These are phyloP conservation scores for Tenthredo scrophulariae DNA, from an alignment of 2,888 invertebrate genomes.

Conservation along the genomic window DNA sequence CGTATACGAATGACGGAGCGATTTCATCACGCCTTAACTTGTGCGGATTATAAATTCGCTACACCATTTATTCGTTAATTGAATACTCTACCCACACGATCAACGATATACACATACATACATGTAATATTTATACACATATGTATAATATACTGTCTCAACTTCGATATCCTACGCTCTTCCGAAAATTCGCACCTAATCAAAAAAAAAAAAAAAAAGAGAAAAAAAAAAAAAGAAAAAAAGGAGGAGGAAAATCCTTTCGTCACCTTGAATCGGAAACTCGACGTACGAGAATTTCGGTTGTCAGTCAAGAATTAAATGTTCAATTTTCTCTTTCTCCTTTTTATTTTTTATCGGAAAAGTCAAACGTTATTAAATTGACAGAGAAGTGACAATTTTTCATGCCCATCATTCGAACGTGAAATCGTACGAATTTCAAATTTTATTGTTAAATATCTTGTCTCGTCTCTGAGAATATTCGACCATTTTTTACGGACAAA, in stretches of 20 bases:
- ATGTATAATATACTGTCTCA: slow-evolving; percentile 51
- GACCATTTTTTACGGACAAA: too few relatives aligned
- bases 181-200: background rate
- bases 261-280: background rate
- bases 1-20: slow-evolving; percentile 67
- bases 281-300: too few relatives aligned
- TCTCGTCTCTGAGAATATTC: too few relatives aligned
- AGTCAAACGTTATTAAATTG: too few relatives aligned
- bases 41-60: slow-evolving; percentile 73
- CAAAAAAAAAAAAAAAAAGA: background rate
- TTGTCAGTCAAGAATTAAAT: too few relatives aligned
- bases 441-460: too few relatives aligned
- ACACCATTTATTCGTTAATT: slow-evolving; percentile 71
- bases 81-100: slow-evolving; percentile 53
- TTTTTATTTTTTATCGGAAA: too few relatives aligned
- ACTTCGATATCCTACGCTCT: slow-evolving; percentile 15
- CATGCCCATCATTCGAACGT: too few relatives aligned
- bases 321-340: too few relatives aligned
- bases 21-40: slow-evolving; percentile 75
- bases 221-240: too few relatives aligned
- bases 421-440: too few relatives aligned
- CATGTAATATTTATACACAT: background rate
- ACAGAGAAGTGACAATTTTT: too few relatives aligned
- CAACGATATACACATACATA: background rate
- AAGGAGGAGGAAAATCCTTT: background rate